Conservation (phyloP, 2,113 vertebrate species). For the Cnemophilus loriae region DNA sequence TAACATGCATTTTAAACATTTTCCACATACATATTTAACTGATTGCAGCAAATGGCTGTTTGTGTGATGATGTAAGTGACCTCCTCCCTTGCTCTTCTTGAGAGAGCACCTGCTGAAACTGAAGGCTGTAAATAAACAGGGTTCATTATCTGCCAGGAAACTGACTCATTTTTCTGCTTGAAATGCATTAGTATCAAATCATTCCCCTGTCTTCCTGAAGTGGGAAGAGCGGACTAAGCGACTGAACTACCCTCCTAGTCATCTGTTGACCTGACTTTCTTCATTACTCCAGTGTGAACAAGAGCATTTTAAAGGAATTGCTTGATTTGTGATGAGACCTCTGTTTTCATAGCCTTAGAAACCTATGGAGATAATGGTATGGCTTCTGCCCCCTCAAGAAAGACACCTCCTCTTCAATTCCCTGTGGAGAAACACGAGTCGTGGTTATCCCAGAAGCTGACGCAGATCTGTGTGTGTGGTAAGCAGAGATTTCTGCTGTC, state of each 20-base stretch:
- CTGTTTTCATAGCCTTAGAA: neutral
- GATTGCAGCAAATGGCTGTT: conserved; percentile 29
- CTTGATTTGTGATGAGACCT: neutral
- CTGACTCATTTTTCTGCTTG: conserved; percentile 58
- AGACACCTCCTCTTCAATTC: conserved; percentile 46
- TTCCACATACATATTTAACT: conserved; percentile 37
- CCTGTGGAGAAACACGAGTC: neutral
- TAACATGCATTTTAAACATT: conserved; percentile 34
- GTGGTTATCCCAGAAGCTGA: conserved; percentile 25
- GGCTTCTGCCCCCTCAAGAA: conserved; percentile 27
- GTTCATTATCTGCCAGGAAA: conserved; percentile 51
- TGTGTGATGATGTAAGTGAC: conserved; percentile 50
- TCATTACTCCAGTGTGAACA: neutral
- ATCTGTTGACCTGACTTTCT: neutral
- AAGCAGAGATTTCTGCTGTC: conserved; percentile 40
- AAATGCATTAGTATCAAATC: conserved; percentile 47
- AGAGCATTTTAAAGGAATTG: neutral
- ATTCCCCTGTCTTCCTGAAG: conserved; percentile 38
- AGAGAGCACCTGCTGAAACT: conserved; percentile 58
- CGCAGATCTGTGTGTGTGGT: neutral
- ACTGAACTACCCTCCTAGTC: neutral
- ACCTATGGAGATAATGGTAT: neutral
- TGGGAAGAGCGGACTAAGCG: neutral
- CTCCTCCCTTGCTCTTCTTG: conserved; percentile 31
- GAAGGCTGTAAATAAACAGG: conserved; percentile 35